Percentiles rank a stretch among this genome's conserved stretches.
phyloP scores from a whole-genome alignment of 2,113 vertebrate species.

The Tautogolabrus adspersus region DNA sequence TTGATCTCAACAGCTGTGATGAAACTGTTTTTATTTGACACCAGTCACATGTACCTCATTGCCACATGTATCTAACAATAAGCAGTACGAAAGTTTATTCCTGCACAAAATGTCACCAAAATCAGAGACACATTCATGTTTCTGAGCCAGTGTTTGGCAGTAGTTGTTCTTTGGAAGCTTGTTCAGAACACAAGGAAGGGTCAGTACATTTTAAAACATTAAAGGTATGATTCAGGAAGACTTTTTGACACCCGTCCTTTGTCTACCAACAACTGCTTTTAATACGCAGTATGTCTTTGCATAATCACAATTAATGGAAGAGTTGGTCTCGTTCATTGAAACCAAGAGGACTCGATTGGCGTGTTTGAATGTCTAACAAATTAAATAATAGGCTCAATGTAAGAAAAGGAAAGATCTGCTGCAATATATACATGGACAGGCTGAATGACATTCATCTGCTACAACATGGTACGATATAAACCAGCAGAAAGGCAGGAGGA shows the following conservation, averaged over 20 bases:
- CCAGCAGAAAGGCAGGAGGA: conserved; percentile 28
- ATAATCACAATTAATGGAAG: conserved; percentile 72
- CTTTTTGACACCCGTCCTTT: conserved; percentile 30
- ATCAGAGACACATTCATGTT: conserved; percentile 65
- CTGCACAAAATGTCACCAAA: conserved; percentile 60
- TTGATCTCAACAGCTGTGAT: conserved; percentile 39
- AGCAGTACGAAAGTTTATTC: conserved; percentile 63
- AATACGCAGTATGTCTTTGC: conserved; percentile 61
- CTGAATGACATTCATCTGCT: conserved; percentile 57
- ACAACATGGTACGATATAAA: conserved; percentile 41
- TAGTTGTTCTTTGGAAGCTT: conserved; percentile 72
- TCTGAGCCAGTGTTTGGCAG: conserved; percentile 67
- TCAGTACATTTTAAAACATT: conserved; percentile 46
- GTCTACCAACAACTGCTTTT: conserved; percentile 10
- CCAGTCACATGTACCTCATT: conserved; percentile 34
- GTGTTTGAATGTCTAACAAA: conserved; percentile 19
- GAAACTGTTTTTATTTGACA: conserved; percentile 71
- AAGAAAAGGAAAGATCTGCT: conserved; percentile 62
- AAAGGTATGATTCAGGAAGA: conserved; percentile 13
- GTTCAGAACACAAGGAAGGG: conserved; percentile 45
- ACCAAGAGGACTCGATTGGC: conserved; percentile 45
- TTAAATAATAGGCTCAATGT: conserved; percentile 33
- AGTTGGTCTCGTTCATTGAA: conserved; percentile 40
- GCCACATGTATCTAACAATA: conserved; percentile 65
- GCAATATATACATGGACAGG: conserved; percentile 45